Evolutionary conservation across 2,888 invertebrate species (phyloP).

Genomic region (Magallana nippona): DNA sequence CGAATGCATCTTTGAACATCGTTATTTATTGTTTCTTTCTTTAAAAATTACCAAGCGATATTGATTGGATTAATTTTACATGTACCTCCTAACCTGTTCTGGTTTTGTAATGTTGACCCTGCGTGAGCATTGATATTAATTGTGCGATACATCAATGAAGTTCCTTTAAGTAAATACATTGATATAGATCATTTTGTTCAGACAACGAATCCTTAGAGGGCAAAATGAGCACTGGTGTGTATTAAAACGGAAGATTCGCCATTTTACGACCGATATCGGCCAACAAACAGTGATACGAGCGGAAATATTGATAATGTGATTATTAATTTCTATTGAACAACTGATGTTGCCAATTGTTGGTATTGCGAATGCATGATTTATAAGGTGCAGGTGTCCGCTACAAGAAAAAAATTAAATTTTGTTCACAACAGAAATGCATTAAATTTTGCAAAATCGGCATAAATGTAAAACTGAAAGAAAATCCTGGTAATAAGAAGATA

Average conservation of each 20-base stretch:
- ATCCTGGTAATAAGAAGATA: too few relatives aligned
- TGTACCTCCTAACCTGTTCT: too few relatives aligned
- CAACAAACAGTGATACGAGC: background rate
- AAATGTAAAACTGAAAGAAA: too few relatives aligned
- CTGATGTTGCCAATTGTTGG: background rate
- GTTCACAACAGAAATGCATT: background rate
- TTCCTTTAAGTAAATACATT: background rate
- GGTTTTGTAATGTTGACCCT: too few relatives aligned
- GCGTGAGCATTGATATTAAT: background rate
- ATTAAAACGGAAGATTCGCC: background rate
- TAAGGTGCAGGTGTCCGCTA: too few relatives aligned
- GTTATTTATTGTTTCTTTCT: too few relatives aligned
- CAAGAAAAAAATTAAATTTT: too few relatives aligned
- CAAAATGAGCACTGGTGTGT: background rate
- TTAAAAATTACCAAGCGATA: too few relatives aligned
- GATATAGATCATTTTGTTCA: background rate
- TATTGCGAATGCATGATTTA: background rate
- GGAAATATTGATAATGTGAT: constrained; percentile 16
- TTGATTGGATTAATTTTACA: too few relatives aligned
- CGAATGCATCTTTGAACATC: too few relatives aligned
- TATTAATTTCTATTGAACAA: constrained; percentile 10
- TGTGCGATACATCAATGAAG: background rate
- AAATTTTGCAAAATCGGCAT: too few relatives aligned
- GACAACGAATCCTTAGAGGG: background rate
- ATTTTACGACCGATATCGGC: background rate